Evolutionary conservation across 2,888 invertebrate genomes (phyloP).

Genomic region (Tachystola acroxantha): DNA sequence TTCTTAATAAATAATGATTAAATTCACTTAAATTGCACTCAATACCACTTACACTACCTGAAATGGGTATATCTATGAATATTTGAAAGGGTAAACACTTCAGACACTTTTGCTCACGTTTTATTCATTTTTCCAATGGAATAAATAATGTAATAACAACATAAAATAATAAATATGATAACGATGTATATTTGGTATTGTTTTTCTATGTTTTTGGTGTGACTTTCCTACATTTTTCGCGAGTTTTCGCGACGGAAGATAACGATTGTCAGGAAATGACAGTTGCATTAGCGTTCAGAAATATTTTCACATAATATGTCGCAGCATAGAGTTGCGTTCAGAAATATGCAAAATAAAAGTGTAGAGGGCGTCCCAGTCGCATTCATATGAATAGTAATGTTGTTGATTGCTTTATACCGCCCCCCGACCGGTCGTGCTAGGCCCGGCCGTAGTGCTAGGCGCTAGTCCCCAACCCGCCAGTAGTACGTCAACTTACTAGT

Average conservation of each 20-base stretch:
- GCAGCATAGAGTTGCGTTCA: background rate
- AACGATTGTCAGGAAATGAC: constrained; percentile 19
- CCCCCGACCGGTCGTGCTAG: too few relatives aligned
- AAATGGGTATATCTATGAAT: constrained; percentile 19
- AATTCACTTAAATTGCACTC: background rate
- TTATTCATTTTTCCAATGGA: too few relatives aligned
- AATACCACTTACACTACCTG: constrained; percentile 11
- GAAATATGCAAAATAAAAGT: background rate
- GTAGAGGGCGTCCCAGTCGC: too few relatives aligned
- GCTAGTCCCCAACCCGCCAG: too few relatives aligned
- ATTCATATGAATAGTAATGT: too few relatives aligned
- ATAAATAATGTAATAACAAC: background rate
- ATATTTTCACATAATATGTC: background rate
- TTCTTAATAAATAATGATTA: constrained; percentile 15
- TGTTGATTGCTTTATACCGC: too few relatives aligned
- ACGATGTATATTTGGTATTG: background rate
- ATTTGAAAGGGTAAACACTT: constrained; percentile 14
- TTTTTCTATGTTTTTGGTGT: constrained; percentile 1
- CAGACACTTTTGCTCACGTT: background rate
- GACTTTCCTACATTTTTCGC: constrained; percentile 8
- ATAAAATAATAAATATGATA: background rate
- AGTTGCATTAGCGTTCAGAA: constrained; percentile 13
- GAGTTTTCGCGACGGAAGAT: constrained; percentile 9
- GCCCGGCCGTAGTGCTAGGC: too few relatives aligned
- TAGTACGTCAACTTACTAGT: too few relatives aligned